A percentile compares a stretch with the other conserved stretches of the same genome.
Conservation (phyloP, 2,797 vertebrate genomes). For the Sebastes steindachneri region DNA sequence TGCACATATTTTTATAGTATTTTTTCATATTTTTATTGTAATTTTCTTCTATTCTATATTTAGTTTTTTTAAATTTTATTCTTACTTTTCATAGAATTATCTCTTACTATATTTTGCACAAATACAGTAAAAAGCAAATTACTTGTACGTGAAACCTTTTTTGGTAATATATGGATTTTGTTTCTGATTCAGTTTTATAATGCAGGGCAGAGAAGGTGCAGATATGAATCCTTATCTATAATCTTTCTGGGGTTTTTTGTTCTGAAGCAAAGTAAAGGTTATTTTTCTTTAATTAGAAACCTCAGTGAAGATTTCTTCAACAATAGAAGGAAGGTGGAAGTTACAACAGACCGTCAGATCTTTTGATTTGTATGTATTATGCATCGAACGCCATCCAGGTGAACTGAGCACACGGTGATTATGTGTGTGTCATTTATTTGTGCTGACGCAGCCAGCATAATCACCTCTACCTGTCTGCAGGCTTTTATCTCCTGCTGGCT, state of each 20-base stretch:
- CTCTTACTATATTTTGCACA: too few species aligned
- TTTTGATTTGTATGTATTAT: not conserved
- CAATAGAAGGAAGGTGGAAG: not conserved
- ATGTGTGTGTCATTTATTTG: not conserved
- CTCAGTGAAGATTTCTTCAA: not conserved
- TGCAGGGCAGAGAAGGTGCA: not conserved
- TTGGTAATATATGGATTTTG: not conserved
- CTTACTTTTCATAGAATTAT: too few species aligned
- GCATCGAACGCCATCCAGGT: not conserved
- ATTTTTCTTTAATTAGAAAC: not conserved
- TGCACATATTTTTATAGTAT: too few species aligned
- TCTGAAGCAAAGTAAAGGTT: not conserved
- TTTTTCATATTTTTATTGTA: too few species aligned
- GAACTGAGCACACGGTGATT: not conserved
- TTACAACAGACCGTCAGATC: not conserved
- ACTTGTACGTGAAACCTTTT: too few species aligned
- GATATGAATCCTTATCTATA: not conserved
- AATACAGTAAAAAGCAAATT: too few species aligned
- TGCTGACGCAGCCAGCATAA: not conserved
- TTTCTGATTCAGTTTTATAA: not conserved
- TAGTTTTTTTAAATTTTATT: too few species aligned
- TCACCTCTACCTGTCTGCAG: not conserved
- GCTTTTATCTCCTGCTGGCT: not conserved
- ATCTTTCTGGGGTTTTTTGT: not conserved
- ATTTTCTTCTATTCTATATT: too few species aligned